Evolutionary conservation across 2,113 vertebrate species (phyloP).

Genomic region (Bambusicola thoracicus): DNA sequence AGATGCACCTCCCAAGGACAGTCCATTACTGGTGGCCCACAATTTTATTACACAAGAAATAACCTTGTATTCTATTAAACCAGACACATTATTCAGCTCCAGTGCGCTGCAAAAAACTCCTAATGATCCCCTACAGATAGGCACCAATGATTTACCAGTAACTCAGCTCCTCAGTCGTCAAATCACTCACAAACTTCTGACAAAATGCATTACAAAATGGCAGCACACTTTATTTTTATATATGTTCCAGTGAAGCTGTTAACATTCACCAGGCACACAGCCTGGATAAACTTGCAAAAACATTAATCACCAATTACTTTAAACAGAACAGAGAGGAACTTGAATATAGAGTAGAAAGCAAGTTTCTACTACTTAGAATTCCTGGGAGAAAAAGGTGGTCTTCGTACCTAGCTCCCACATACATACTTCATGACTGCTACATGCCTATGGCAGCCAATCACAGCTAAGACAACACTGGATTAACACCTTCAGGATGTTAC

Average conservation of each 20-base stretch:
- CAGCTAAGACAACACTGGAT: background rate
- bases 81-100: background rate
- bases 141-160: background rate
- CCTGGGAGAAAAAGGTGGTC: background rate
- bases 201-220: background rate
- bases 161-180: background rate
- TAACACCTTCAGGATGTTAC: background rate
- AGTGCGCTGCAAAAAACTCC: background rate
- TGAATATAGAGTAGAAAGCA: background rate
- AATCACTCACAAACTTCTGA: background rate
- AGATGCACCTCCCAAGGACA: background rate
- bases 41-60: background rate
- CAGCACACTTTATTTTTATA: background rate
- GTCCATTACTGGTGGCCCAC: rapidly evolving
- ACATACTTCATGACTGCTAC: rapidly evolving
- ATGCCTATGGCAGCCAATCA: background rate
- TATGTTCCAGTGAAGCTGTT: background rate
- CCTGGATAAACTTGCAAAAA: background rate
- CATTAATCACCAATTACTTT: background rate
- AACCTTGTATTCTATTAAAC: background rate
- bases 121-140: background rate
- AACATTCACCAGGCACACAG: background rate
- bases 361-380: background rate
- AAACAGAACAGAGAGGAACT: background rate
- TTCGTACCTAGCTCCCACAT: background rate